Evolutionary conservation across 2,797 vertebrate genomes (phyloP).

Genomic region (Urosaurus nigricauda): DNA sequence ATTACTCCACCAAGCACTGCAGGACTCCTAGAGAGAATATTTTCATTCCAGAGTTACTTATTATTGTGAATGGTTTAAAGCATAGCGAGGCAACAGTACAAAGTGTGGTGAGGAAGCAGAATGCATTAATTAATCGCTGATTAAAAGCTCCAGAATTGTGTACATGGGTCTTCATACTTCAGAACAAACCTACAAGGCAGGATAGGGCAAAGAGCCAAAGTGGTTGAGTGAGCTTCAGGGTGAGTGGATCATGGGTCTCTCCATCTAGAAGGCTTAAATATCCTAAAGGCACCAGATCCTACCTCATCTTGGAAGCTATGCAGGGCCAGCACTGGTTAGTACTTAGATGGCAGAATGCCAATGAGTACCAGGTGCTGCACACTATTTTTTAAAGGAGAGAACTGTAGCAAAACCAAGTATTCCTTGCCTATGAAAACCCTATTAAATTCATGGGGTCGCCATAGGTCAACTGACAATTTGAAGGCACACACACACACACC

Average conservation of each 20-base stretch:
- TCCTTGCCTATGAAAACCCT: too few species aligned
- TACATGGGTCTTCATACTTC: neutral
- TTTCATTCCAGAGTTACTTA: neutral
- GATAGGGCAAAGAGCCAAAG: neutral
- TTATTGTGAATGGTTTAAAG: neutral
- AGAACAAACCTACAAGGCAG: neutral
- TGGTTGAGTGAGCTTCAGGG: neutral
- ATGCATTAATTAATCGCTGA: neutral
- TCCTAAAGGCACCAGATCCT: too few species aligned
- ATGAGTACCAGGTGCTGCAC: too few species aligned
- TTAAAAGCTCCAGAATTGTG: neutral
- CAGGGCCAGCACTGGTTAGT: too few species aligned
- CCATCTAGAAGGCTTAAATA: too few species aligned
- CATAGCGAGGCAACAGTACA: neutral
- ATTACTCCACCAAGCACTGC: constrained; percentile 84
- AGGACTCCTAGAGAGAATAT: constrained; percentile 81
- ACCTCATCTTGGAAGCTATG: too few species aligned
- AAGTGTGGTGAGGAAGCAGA: neutral
- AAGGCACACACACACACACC: too few species aligned
- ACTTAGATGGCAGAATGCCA: too few species aligned
- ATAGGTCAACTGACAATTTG: too few species aligned
- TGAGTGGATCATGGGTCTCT: neutral
- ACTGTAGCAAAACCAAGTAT: too few species aligned
- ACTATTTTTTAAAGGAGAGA: too few species aligned
- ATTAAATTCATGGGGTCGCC: too few species aligned